Evolutionary conservation across 37 sponge, comb jelly and placozoan species (phyloP), one percentile per base, ranked within the genome.

Genomic region (Cladorhizidae sp.): DNA sequence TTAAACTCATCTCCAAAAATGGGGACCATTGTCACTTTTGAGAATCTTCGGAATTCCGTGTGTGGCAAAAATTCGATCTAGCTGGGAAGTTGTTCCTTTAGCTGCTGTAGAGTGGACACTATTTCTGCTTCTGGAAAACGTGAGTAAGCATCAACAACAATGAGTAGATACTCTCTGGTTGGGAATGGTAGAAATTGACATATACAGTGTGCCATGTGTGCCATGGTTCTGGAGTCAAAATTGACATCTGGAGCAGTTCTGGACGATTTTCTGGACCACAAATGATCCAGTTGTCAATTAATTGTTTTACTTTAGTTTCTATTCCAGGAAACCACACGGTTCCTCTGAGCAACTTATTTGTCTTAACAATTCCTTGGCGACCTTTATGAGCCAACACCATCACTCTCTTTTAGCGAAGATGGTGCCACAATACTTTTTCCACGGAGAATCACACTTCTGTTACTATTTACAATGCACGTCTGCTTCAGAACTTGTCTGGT

Each of bases 91-190:
- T 62, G 79, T 86, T 40, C 80, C 56, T 51, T 57, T 72, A 15
- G 75, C 86, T 25, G 80, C 35, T 52, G 80, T 86, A 5, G 80
- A 79, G 36, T 73, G 54, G 21, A 86, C 54, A n/a, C n/a, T 17
- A 85, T 78, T 1, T 85, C 79, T 35, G 77, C 86, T 72, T 85
- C 86, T 32, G 79, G 79, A 45, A 86, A 86, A 3, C 68, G 32
- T 12, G 86, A 86, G 45, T 86, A 86, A 6, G 86, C 86, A 86
- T 86, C 86, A 28, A 79, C 79, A n/a, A 64, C 75, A 36, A 79
- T 80, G 18, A 86, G 54, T 18, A 79, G 57, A 61, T 86, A 86
- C 40, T 86, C 80, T 41, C 75, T 80, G 1, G 80, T 79, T 15
- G 80, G 86, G 49, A 86, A 86, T 15, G 80, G 86, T 17, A 72